Base-by-base conservation (phyloP, 37 sponge, comb jelly and placozoan genomes). In the Eunapius fragilis region DNA sequence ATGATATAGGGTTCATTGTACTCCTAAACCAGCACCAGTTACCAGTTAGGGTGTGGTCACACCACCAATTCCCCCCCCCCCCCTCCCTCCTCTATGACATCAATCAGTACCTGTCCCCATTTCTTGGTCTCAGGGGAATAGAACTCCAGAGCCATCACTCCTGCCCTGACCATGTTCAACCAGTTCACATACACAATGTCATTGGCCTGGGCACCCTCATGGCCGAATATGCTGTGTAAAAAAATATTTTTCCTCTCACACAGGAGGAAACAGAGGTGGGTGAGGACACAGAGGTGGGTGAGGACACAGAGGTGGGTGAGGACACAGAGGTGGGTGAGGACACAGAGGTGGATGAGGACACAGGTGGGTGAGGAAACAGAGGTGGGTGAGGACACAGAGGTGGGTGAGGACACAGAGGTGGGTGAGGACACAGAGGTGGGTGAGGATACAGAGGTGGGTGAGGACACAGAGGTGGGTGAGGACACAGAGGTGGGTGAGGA, bases 121-220 rank as follows among this genome's bases (percentile, higher is more conserved):
- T 90, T 91, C 31, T 92, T 90, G 77, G 84, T 90, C 31, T 93
- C 96, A 11, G 97, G 97, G 13, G 93, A 87, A 89, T 86, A 97
- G 83, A 70, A 95, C 79, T 97, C 97, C 72, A 97, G 71, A 31
- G 80, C 97, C 23, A 92, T 25, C 13, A 97, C 47, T 27, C 97
- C 97, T 28, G 93, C 89, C 47, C 96, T 75, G 71, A 97, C 93
- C 96, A 97, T 92, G 79, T 78, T 89, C 91, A 97, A 75, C 97
- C 97, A 97, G 89, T 97, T 97, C 25, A 95, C 86, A 48, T 95
- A 97, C 24, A 87, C 22, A 9, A 97, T 83, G 84, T 94, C 93
- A 37, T 79, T 82, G 24, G 91, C 97, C 9, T 48, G 89, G 3
- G 28, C 11, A 2, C 96, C 97, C 27, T 92, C 85, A 45, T 91